Evolutionary conservation across 2,888 invertebrate genomes (phyloP).

Genomic region (Cartodere bifasciata): DNA sequence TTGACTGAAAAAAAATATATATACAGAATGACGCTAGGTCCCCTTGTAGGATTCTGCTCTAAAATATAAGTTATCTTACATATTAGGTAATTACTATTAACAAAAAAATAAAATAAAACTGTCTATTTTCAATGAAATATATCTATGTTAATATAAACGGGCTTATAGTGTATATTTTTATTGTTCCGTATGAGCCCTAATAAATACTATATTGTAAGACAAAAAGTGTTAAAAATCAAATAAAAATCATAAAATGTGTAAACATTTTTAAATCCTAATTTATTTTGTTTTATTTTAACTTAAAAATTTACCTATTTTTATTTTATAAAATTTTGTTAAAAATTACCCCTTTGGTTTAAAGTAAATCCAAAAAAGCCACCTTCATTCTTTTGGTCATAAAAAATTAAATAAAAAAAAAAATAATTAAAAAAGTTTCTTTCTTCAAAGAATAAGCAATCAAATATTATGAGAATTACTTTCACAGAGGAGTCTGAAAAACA

Average conservation of each 20-base stretch:
- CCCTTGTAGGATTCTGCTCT: constrained; percentile 28
- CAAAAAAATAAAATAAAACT: constrained; percentile 22
- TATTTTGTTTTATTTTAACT: constrained; percentile 8
- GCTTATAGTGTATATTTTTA: constrained; percentile 35
- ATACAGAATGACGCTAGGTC: constrained; percentile 22
- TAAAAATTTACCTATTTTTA: no score
- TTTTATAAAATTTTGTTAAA: no score
- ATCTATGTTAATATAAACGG: constrained; percentile 30
- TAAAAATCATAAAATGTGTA: constrained; percentile 28
- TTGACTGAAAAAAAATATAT: constrained; percentile 22
- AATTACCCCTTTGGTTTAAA: no score
- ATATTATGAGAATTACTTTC: no score
- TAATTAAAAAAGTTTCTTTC: no score
- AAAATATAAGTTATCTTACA: constrained; percentile 24
- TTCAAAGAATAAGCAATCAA: no score
- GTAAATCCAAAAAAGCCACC: no score
- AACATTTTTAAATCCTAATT: constrained; percentile 10
- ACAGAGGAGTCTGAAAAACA: no score
- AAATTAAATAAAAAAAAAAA: no score
- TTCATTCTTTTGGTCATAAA: no score
- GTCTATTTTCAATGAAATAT: constrained; percentile 34
- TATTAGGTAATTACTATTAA: constrained; percentile 22
- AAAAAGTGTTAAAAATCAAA: constrained; percentile 30
- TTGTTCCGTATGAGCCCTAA: constrained; percentile 31
- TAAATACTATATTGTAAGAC: constrained; percentile 26